Evolutionary conservation across 2,888 invertebrate species (phyloP).

Genomic region (Zhuqinia jingwanae): DNA sequence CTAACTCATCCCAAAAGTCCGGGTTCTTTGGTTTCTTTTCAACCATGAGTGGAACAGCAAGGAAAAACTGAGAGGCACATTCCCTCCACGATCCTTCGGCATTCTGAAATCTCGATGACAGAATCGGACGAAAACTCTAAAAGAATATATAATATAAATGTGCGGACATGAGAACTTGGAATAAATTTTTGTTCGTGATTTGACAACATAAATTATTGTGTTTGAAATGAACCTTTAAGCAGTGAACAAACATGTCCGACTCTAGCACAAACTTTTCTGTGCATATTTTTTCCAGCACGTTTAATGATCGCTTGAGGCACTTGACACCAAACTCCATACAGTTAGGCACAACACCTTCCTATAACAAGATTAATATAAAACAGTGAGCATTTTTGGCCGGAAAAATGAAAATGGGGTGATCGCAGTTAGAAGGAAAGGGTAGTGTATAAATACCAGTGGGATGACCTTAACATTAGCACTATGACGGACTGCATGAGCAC

Average conservation of each 20-base stretch:
- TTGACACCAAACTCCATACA: slow-evolving; percentile 79
- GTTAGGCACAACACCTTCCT: slow-evolving; percentile 79
- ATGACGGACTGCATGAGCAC: slow-evolving; percentile 77
- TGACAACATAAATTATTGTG: not conserved
- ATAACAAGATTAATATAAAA: slow-evolving; percentile 14
- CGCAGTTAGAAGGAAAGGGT: not conserved
- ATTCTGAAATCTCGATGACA: slow-evolving; percentile 77
- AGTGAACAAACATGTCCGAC: slow-evolving; percentile 72
- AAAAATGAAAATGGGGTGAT: not conserved
- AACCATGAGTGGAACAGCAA: slow-evolving; percentile 77
- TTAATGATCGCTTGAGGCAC: slow-evolving; percentile 76
- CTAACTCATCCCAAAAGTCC: slow-evolving; percentile 77
- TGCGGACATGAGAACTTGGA: no score
- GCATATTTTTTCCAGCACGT: slow-evolving; percentile 70
- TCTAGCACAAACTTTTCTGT: slow-evolving; percentile 74
- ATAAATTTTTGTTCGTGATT: not conserved
- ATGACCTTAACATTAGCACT: slow-evolving; percentile 76
- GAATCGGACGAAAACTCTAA: slow-evolving; percentile 77
- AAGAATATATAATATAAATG: slow-evolving; percentile 3
- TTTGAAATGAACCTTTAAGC: slow-evolving; percentile 59
- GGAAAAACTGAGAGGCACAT: slow-evolving; percentile 77
- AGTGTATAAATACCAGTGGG: slow-evolving; percentile 68
- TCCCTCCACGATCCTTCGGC: slow-evolving; percentile 78
- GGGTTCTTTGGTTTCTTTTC: slow-evolving; percentile 72
- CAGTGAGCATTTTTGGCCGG: not conserved